phyloP scores from a whole-genome alignment of 1,140 invertebrate species.

The Tetranychus urticae region DNA sequence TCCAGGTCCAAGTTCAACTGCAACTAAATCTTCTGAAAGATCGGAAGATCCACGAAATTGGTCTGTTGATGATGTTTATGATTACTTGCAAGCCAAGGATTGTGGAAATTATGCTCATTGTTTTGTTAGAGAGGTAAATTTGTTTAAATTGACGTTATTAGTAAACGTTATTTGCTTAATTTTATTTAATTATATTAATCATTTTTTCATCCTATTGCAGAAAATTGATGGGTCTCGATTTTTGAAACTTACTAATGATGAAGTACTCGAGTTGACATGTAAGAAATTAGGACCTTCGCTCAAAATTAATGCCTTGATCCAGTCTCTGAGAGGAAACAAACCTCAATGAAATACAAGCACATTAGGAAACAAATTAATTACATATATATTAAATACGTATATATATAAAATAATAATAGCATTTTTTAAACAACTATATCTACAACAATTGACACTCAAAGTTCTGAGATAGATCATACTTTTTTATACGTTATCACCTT shows the following conservation, averaged over 20 bases:
- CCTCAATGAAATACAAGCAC: too few relatives aligned
- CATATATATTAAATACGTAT: too few relatives aligned
- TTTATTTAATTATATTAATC: neutral
- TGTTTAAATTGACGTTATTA: neutral
- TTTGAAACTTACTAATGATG: slow-evolving; percentile 55
- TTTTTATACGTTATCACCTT: too few relatives aligned
- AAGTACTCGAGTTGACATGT: slow-evolving; percentile 61
- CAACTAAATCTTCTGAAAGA: too few relatives aligned
- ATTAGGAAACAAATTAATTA: too few relatives aligned
- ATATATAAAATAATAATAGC: too few relatives aligned
- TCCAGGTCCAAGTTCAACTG: too few relatives aligned
- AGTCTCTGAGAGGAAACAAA: slow-evolving; percentile 14
- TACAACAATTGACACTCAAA: too few relatives aligned
- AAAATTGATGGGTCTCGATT: slow-evolving; percentile 54
- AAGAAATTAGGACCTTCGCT: slow-evolving; percentile 82
- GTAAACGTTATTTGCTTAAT: neutral
- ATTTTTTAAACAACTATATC: too few relatives aligned
- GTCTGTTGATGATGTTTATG: slow-evolving; percentile 56
- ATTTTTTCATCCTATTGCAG: slow-evolving; percentile 17
- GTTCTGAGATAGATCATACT: too few relatives aligned
- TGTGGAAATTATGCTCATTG: slow-evolving; percentile 64
- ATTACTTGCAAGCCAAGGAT: slow-evolving; percentile 66
- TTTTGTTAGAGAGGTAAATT: slow-evolving; percentile 41
- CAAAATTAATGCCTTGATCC: slow-evolving; percentile 71
- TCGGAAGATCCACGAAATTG: slow-evolving; percentile 33